phyloP scores from a whole-genome alignment of 2,797 vertebrate species.

The Lateolabrax maculatus region DNA sequence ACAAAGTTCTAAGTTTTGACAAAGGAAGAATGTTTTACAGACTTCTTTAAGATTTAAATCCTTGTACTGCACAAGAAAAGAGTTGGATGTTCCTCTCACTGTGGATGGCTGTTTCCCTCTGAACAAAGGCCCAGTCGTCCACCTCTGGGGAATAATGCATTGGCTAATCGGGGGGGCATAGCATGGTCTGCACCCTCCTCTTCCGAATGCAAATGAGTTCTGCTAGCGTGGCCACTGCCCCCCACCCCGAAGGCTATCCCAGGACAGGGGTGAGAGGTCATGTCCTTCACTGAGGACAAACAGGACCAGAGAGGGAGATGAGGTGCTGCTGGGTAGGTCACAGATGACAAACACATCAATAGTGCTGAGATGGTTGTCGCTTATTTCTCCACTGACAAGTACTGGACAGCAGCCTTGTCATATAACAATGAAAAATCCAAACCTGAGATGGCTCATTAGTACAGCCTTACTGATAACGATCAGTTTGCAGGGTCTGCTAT shows the following conservation, averaged over 20 bases:
- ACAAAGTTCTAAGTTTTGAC: not conserved
- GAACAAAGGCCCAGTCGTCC: slow-evolving; percentile 49
- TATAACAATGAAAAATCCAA: not conserved
- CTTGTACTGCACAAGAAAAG: not conserved
- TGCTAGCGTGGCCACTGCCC: slow-evolving; percentile 61
- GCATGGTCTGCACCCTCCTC: slow-evolving; percentile 35
- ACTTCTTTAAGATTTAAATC: slow-evolving; percentile 2
- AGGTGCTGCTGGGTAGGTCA: not conserved
- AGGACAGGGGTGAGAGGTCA: slow-evolving; percentile 80
- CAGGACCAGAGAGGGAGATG: slow-evolving; percentile 44
- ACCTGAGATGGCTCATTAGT: not conserved
- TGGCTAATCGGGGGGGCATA: slow-evolving; percentile 42
- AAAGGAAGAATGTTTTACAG: not conserved
- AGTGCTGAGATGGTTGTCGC: not conserved
- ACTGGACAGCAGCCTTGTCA: not conserved
- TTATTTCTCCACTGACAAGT: not conserved
- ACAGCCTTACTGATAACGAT: not conserved
- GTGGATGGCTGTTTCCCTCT: not conserved
- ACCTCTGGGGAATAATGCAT: slow-evolving; percentile 38
- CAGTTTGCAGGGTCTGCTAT: not conserved
- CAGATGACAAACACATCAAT: not conserved
- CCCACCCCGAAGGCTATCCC: slow-evolving; percentile 52
- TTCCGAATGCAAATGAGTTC: slow-evolving; percentile 65
- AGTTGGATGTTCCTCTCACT: slow-evolving; percentile 11
- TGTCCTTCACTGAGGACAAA: slow-evolving; percentile 70